Base-by-base conservation (phyloP, 2,113 vertebrate genomes). In the Deroptyus accipitrinus region DNA sequence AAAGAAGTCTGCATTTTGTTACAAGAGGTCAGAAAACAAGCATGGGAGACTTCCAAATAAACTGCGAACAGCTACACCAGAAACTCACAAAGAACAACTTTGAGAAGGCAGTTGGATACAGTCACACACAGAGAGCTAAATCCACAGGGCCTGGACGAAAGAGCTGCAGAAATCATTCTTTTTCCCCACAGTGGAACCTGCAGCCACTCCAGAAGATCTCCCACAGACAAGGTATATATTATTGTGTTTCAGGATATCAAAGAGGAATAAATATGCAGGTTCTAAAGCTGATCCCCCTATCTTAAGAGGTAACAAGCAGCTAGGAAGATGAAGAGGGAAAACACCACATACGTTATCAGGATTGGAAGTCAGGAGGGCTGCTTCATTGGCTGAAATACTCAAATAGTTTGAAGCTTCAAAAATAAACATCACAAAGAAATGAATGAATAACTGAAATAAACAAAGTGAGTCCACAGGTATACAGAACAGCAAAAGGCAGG, bases 261-360 rank as follows among this genome's bases (percentile, higher is more conserved):
- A 95, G 48, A 93, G 44, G 46, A 95, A 88, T 44, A 87, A 90
- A 84, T 8, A 9, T 3, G 4, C 1, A 69, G 30, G 78, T 39
- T 94, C 95, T 88, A 90, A 88, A 96, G 94, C 3, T 7, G 4
- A 75, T 83, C 28, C 51, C 44, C n/a, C 31, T 57, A 31, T 96
- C 95, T 85, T 93, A 92, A 93, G 84, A 91, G 55, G 35, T 54
- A 94, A 90, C 49, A 81, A 86, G 75, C 63, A 39, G 62, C 62
- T 76, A 86, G 68, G 42, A 85, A 55, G 54, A 79, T 27, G 28
- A 52, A 63, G 86, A 93, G 42, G 27, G 62, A 90, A 74, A 91
- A 73, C 41, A 74, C 39, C 1, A 1, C 35, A 80, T 83, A 79
- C 6, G 39, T 55, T 76, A 81, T 16, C 44, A 69, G 67, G 80